phyloP scores from a whole-genome alignment of 2,888 invertebrate genomes.

The Ormyrus nitidulus region DNA sequence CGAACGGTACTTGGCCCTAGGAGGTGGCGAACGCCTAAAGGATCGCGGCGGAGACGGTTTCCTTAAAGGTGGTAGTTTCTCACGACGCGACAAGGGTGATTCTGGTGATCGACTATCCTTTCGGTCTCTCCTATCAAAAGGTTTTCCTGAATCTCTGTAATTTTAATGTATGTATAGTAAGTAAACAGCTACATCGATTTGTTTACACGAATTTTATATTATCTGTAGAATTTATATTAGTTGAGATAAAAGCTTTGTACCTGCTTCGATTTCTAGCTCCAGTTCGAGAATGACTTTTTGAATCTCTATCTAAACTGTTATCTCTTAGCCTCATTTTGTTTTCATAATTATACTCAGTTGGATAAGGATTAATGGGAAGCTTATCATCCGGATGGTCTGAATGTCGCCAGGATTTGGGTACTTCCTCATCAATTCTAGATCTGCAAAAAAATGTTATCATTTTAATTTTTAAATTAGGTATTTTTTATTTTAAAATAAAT shows the following conservation, averaged over 20 bases:
- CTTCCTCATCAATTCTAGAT: constrained; percentile 62
- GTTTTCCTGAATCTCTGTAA: constrained; percentile 56
- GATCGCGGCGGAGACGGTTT: constrained; percentile 46
- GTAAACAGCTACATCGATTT: neutral
- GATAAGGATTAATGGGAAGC: constrained; percentile 63
- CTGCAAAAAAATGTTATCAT: constrained; percentile 50
- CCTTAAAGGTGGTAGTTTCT: constrained; percentile 44
- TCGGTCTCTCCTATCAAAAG: constrained; percentile 61
- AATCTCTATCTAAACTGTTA: constrained; percentile 67
- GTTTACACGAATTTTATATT: neutral
- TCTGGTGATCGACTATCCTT: constrained; percentile 67
- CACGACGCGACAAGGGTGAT: constrained; percentile 67
- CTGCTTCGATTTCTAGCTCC: constrained; percentile 52
- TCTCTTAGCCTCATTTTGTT: constrained; percentile 64
- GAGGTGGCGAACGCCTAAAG: constrained; percentile 52
- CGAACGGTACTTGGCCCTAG: constrained; percentile 64
- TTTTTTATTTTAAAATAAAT: neutral
- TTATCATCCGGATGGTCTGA: constrained; percentile 64
- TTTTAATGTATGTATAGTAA: neutral
- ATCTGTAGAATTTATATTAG: neutral
- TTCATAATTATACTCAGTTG: constrained; percentile 65
- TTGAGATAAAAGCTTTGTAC: constrained; percentile 28
- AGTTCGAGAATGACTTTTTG: constrained; percentile 61
- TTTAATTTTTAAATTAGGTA: neutral
- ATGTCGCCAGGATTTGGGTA: constrained; percentile 64